Percentiles rank a stretch among this genome's conserved stretches.
Conservation (phyloP, 1,140 invertebrate genomes). For the Drosophila virilis region DNA sequence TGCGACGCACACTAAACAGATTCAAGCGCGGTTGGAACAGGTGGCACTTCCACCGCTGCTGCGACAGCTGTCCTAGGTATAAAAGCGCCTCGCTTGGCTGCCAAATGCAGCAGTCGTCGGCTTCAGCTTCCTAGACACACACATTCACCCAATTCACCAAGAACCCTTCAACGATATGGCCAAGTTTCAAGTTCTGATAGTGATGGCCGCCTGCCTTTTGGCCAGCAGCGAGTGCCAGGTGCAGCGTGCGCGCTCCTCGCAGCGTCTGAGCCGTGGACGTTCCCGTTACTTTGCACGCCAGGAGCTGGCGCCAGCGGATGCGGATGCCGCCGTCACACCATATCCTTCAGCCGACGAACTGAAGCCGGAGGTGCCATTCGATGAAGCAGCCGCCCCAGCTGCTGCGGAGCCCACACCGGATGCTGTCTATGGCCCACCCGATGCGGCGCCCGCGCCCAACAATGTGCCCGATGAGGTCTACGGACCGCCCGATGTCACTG, state of each 20-base stretch:
- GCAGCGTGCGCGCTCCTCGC: slow-evolving; percentile 55
- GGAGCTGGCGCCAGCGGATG: slow-evolving; percentile 61
- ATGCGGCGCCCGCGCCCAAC: slow-evolving; percentile 59
- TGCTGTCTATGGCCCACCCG: slow-evolving; percentile 76
- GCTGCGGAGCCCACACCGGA: slow-evolving; percentile 65
- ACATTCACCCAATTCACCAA: slow-evolving; percentile 3
- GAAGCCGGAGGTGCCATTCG: slow-evolving; percentile 77
- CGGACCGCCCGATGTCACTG: slow-evolving; percentile 70
- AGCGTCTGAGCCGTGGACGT: slow-evolving; percentile 62
- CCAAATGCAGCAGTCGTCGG: slow-evolving; percentile 61
- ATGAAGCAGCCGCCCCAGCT: slow-evolving; percentile 63
- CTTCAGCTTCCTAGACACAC: slow-evolving; percentile 42
- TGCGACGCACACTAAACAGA: slow-evolving; percentile 71
- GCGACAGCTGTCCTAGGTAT: slow-evolving; percentile 60
- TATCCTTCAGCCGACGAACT: slow-evolving; percentile 78
- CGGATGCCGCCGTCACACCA: slow-evolving; percentile 69
- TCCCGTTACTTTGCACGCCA: slow-evolving; percentile 72
- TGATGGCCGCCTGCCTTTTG: slow-evolving; percentile 45
- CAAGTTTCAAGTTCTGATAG: slow-evolving; percentile 62
- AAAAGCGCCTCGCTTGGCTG: slow-evolving; percentile 48
- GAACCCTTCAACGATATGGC: slow-evolving; percentile 45
- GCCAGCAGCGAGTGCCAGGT: slow-evolving; percentile 43
- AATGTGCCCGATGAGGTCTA: slow-evolving; percentile 74
- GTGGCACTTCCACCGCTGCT: slow-evolving; percentile 1
- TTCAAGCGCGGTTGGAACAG: slow-evolving; percentile 9